A percentile compares a stretch with the other conserved stretches of the same genome.
These are phyloP conservation scores for Tragopan temminckii DNA, from an alignment of 2,797 vertebrate genomes.

Conservation along the genomic window DNA sequence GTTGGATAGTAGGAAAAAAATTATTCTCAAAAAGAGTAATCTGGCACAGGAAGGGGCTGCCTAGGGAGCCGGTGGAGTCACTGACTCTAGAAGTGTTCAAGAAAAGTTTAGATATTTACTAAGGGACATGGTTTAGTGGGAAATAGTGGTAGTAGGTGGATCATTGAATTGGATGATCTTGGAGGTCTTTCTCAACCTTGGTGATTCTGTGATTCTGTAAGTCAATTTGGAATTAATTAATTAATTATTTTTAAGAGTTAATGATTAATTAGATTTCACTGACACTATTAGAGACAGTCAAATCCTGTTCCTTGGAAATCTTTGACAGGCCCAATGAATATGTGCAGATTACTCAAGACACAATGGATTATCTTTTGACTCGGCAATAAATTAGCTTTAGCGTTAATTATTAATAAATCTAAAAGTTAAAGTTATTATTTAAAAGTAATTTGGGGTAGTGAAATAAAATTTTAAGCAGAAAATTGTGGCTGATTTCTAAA, in stretches of 20 bases:
- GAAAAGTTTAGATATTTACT: too few relatives aligned
- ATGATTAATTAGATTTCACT: background rate
- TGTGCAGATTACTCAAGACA: background rate
- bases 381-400: background rate
- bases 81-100: too few relatives aligned
- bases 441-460: background rate
- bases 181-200: too few relatives aligned
- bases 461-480: background rate
- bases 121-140: too few relatives aligned
- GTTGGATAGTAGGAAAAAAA: too few relatives aligned
- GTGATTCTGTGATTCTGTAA: background rate
- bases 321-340: background rate
- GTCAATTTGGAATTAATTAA: background rate
- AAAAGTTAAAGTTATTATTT: background rate
- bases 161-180: too few relatives aligned
- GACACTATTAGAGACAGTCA: background rate
- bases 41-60: too few relatives aligned
- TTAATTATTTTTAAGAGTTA: background rate
- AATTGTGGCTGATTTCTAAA: background rate
- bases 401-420: background rate
- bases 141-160: too few relatives aligned
- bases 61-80: too few relatives aligned
- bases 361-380: background rate
- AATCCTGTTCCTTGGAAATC: background rate
- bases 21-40: too few relatives aligned